A percentile compares a stretch with the other conserved stretches of the same genome.
phyloP scores from a whole-genome alignment of 2,113 vertebrate genomes.

The Heterotis niloticus region DNA sequence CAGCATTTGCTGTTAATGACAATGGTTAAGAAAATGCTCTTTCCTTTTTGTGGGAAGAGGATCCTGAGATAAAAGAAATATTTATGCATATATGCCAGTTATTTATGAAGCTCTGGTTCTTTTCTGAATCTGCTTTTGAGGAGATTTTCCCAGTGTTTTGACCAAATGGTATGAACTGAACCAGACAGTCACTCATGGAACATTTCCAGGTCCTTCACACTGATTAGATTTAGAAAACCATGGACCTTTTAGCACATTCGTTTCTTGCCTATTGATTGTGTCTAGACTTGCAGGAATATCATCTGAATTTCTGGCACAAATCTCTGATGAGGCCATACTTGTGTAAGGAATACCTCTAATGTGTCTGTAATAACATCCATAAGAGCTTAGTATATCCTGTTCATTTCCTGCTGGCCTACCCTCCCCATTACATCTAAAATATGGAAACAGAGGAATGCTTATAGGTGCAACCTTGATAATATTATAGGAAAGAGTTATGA shows the following conservation, averaged over 20 bases:
- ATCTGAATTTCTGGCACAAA: slow-evolving; percentile 21
- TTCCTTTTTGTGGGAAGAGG: too few species aligned
- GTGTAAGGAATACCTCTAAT: slow-evolving; percentile 23
- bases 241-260: slow-evolving; percentile 25
- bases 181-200: not conserved
- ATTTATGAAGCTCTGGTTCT: not conserved
- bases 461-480: too few species aligned
- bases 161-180: slow-evolving; percentile 4
- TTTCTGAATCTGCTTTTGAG: slow-evolving; percentile 2
- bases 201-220: slow-evolving; percentile 1
- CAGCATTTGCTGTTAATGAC: too few species aligned
- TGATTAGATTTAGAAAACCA: slow-evolving; percentile 26
- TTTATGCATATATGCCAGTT: too few species aligned
- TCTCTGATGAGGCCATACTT: slow-evolving; percentile 3
- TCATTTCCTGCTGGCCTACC: not conserved
- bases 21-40: too few species aligned
- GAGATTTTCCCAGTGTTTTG: not conserved
- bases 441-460: not conserved
- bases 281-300: slow-evolving; percentile 24
- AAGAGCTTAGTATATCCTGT: not conserved
- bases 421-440: not conserved
- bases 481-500: too few species aligned
- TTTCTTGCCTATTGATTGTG: slow-evolving; percentile 24
- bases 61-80: not conserved
- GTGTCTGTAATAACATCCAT: slow-evolving; percentile 16